These are phyloP conservation scores for Gallinago media DNA, from an alignment of 2,113 vertebrate genomes.

Conservation along the genomic window DNA sequence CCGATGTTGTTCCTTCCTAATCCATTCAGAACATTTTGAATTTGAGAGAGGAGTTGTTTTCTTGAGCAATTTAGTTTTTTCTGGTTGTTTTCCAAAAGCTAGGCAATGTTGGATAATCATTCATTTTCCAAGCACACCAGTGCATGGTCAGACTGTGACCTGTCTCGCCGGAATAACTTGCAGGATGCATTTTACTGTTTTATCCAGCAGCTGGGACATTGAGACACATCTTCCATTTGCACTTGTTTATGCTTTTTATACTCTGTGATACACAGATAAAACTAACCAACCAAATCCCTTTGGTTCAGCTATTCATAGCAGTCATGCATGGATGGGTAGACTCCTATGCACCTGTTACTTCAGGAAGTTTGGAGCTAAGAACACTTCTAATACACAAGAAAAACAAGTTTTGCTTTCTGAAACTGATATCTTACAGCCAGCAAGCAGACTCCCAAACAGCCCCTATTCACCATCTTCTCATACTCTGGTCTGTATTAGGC, in stretches of 20 bases:
- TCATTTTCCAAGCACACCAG: conserved; percentile 50
- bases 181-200: conserved; percentile 2
- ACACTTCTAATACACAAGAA: not conserved
- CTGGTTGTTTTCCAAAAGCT: conserved; percentile 57
- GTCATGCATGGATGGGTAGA: not conserved
- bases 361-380: not conserved
- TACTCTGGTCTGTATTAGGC: too few species aligned
- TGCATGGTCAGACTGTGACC: conserved; percentile 49
- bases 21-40: conserved; percentile 52
- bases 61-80: conserved; percentile 53
- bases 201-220: not conserved
- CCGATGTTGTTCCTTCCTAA: conserved; percentile 32
- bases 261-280: not conserved
- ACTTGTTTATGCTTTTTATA: not conserved
- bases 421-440: not conserved
- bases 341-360: not conserved
- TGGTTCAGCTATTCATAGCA: not conserved
- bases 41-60: conserved; percentile 52
- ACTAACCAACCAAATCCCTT: not conserved
- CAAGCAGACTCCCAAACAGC: not conserved
- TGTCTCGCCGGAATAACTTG: not conserved
- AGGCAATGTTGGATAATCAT: conserved; percentile 32
- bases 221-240: not conserved
- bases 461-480: too few species aligned
- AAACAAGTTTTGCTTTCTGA: not conserved